Percentiles rank a stretch among this genome's conserved stretches.
Conservation (phyloP, 2,113 vertebrate species). For the Isurus oxyrinchus region DNA sequence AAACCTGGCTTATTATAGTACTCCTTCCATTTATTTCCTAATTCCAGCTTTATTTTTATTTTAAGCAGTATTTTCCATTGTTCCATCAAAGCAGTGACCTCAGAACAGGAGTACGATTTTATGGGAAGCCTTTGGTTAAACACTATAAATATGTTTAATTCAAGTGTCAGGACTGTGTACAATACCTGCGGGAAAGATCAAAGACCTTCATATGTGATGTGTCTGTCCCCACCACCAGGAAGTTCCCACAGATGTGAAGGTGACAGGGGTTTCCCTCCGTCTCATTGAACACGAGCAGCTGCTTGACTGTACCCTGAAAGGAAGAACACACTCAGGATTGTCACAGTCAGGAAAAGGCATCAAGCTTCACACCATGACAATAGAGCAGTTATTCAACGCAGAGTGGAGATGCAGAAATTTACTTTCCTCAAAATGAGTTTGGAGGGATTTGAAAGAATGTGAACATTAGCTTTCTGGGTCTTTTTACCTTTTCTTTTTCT, state of each 20-base stretch:
- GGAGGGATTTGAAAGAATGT: background rate
- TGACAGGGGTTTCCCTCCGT: constrained; percentile 77
- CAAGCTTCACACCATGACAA: background rate
- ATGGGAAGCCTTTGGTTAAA: background rate
- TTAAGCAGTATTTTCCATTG: background rate
- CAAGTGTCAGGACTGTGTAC: background rate
- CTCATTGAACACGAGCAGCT: constrained; percentile 80
- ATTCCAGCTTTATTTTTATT: background rate
- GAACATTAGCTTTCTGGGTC: background rate
- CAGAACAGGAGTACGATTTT: background rate
- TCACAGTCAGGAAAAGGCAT: background rate
- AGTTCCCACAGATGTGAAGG: constrained; percentile 75
- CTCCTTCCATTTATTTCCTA: background rate
- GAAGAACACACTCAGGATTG: constrained; percentile 16
- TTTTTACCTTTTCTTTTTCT: background rate
- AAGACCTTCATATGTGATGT: constrained; percentile 78
- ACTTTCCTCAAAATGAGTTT: background rate
- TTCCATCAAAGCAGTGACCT: background rate
- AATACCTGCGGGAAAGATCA: constrained; percentile 87
- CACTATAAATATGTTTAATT: background rate
- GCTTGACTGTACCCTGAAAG: constrained; percentile 86
- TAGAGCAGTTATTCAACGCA: background rate
- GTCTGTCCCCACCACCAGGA: constrained; percentile 86
- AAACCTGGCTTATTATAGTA: background rate
- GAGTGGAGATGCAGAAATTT: background rate